Conservation (phyloP, 2,888 invertebrate species). For the Drosophila leonis region DNA sequence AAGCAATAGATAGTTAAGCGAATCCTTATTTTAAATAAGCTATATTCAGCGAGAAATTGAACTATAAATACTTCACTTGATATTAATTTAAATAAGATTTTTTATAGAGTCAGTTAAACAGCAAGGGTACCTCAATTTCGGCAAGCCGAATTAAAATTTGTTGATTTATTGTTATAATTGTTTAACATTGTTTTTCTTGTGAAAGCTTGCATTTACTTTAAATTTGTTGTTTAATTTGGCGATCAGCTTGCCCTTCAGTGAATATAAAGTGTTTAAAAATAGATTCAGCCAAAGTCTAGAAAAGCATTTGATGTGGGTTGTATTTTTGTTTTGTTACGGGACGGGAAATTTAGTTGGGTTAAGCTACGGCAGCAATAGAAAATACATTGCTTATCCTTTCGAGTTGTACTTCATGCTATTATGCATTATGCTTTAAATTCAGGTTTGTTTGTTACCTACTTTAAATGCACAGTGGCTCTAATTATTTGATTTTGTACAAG, state of each 20-base stretch:
- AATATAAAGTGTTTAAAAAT: slow-evolving; percentile 25
- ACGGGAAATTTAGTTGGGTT: slow-evolving; percentile 16
- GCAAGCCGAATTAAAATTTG: slow-evolving; percentile 11
- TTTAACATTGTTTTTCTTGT: background rate
- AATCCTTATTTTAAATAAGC: too few relatives aligned
- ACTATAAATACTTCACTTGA: too few relatives aligned
- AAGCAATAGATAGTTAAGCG: too few relatives aligned
- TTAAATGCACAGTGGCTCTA: slow-evolving; percentile 59
- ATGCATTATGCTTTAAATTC: slow-evolving; percentile 42
- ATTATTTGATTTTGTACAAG: slow-evolving; percentile 65
- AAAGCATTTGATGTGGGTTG: slow-evolving; percentile 46
- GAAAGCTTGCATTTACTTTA: background rate
- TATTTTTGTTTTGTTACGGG: slow-evolving; percentile 14
- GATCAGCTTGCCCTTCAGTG: slow-evolving; percentile 21
- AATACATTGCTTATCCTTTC: slow-evolving; percentile 40
- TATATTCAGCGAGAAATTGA: too few relatives aligned
- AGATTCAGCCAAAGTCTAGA: slow-evolving; percentile 79
- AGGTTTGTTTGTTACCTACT: slow-evolving; percentile 62
- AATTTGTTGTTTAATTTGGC: slow-evolving; percentile 1
- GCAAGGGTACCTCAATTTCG: slow-evolving; percentile 36
- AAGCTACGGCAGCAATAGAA: slow-evolving; percentile 49
- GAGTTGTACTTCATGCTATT: slow-evolving; percentile 65
- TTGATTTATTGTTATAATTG: background rate
- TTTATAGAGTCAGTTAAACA: background rate
- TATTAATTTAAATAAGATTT: background rate